These are phyloP conservation scores for Sphinx pinastri DNA, from an alignment of 2,888 invertebrate species.

Conservation along the genomic window DNA sequence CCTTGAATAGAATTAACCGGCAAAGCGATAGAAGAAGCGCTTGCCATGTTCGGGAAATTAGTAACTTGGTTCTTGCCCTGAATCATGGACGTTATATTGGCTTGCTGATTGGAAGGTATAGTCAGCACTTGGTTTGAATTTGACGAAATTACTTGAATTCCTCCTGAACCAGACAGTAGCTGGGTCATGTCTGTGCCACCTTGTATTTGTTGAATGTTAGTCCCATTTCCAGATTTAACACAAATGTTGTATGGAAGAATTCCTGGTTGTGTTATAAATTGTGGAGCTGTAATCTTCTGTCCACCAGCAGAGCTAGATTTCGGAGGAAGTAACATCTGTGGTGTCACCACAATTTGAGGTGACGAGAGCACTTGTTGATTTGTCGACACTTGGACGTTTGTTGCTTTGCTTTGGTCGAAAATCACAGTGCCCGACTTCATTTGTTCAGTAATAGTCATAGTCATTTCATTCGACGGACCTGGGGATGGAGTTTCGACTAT, in stretches of 20 bases:
- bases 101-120: constrained; percentile 73
- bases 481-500: constrained; percentile 83
- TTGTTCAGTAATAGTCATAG: constrained; percentile 80
- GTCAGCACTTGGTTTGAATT: constrained; percentile 80
- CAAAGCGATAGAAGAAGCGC: constrained; percentile 77
- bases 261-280: constrained; percentile 76
- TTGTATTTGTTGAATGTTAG: constrained; percentile 77
- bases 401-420: constrained; percentile 77
- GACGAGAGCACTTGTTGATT: constrained; percentile 77
- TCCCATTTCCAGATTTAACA: constrained; percentile 74
- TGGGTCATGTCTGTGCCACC: constrained; percentile 74
- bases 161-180: constrained; percentile 71
- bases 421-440: constrained; percentile 79
- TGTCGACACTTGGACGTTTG: constrained; percentile 76
- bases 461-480: constrained; percentile 78
- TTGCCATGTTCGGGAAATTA: constrained; percentile 79
- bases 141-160: constrained; percentile 81
- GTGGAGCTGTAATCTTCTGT: constrained; percentile 74
- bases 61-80: constrained; percentile 77
- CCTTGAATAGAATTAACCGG: constrained; percentile 80
- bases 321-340: constrained; percentile 78
- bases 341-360: constrained; percentile 80
- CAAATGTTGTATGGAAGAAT: constrained; percentile 79
- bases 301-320: constrained; percentile 70
- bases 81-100: constrained; percentile 66